A percentile compares a stretch with the other conserved stretches of the same genome.
phyloP scores from a whole-genome alignment of 2,113 vertebrate species.

The Martes martes region DNA sequence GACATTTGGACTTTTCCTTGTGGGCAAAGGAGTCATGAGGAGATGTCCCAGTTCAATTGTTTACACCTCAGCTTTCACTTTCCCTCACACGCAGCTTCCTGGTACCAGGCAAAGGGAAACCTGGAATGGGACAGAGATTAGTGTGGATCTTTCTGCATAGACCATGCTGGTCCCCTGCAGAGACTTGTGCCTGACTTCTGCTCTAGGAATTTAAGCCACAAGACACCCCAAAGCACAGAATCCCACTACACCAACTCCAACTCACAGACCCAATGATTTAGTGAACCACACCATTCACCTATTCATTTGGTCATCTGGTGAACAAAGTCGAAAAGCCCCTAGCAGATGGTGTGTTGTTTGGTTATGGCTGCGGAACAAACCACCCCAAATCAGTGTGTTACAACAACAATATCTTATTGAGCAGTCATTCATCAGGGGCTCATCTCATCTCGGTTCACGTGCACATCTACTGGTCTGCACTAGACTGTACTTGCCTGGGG shows the following conservation, averaged over 20 bases:
- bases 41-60: not conserved
- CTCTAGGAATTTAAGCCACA: not conserved
- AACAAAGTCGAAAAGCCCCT: not conserved
- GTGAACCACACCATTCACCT: accelerated
- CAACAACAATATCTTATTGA: accelerated
- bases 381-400: not conserved
- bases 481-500: not conserved
- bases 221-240: not conserved
- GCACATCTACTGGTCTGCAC: accelerated
- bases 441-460: not conserved
- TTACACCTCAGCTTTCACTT: not conserved
- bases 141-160: accelerated
- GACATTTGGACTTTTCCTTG: not conserved
- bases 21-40: not conserved
- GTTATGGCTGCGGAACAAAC: not conserved
- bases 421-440: not conserved
- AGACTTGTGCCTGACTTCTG: not conserved
- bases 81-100: no score
- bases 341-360: not conserved
- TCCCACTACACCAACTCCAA: not conserved
- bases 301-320: not conserved
- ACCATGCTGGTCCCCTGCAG: not conserved
- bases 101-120: not conserved
- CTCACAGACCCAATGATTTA: accelerated
- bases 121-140: accelerated